Evolutionary conservation across 2,113 vertebrate species (phyloP).

Genomic region (Barnardius zonarius): DNA sequence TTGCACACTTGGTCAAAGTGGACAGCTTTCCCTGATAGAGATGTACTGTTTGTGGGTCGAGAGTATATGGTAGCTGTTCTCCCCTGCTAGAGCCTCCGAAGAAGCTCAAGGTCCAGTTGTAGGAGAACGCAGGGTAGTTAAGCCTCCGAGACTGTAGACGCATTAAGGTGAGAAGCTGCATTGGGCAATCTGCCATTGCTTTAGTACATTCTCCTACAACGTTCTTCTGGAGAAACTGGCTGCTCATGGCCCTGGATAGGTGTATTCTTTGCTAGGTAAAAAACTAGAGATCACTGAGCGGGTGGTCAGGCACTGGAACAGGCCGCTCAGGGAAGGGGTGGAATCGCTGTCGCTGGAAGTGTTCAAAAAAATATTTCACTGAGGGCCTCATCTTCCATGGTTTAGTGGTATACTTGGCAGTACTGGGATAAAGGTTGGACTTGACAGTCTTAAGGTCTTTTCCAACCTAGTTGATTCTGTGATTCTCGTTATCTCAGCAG

Average conservation of each 20-base stretch:
- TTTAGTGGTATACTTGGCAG: neutral
- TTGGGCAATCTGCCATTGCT: conserved; percentile 85
- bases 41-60: conserved; percentile 72
- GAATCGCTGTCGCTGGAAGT: neutral
- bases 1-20: conserved; percentile 88
- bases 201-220: neutral
- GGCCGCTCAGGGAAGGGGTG: neutral
- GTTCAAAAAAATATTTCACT: neutral
- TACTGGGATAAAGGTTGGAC: neutral
- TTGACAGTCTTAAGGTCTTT: neutral
- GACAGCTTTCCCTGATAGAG: conserved; percentile 79
- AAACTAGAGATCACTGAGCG: neutral
- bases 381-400: neutral
- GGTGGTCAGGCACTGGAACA: neutral
- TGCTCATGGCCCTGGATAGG: neutral
- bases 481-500: neutral
- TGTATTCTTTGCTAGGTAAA: neutral
- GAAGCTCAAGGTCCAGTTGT: conserved; percentile 93
- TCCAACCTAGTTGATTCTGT: neutral
- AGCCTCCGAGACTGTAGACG: conserved; percentile 90
- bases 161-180: conserved; percentile 93
- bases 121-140: conserved; percentile 91
- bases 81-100: conserved; percentile 94
- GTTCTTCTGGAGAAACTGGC: neutral
- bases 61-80: conserved; percentile 89